Conservation (phyloP, 2,113 vertebrate species). For the Psettodes erumei region DNA sequence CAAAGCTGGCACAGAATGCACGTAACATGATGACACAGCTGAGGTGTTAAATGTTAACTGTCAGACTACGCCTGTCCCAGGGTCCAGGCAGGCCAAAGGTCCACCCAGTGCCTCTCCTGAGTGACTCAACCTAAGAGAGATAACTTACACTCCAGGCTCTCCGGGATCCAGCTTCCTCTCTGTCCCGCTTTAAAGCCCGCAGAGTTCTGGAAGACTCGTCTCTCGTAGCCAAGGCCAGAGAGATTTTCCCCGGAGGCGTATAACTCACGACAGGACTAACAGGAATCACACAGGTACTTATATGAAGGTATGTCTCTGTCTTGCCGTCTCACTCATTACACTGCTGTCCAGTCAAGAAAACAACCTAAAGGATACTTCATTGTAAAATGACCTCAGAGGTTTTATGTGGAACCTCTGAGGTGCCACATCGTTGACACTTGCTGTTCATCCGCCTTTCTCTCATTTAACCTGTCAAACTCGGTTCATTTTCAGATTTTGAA, state of each 20-base stretch:
- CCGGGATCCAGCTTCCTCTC: conserved; percentile 36
- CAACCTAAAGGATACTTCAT: background rate
- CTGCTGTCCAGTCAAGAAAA: background rate
- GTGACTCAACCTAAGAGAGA: conserved; percentile 57
- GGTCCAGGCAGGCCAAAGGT: conserved; percentile 74
- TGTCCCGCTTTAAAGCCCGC: conserved; percentile 11
- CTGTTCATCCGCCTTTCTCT: background rate
- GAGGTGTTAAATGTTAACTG: conserved; percentile 79
- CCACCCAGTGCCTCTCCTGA: conserved; percentile 20
- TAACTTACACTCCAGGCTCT: conserved; percentile 36
- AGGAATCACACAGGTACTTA: conserved; percentile 6
- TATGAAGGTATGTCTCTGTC: conserved; percentile 54
- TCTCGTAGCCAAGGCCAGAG: conserved; percentile 18
- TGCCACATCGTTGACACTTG: conserved; percentile 23
- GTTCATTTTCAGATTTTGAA: background rate
- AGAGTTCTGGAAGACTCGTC: conserved; percentile 30
- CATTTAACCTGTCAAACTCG: background rate
- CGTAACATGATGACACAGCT: conserved; percentile 64
- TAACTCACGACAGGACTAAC: background rate
- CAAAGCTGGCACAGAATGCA: background rate
- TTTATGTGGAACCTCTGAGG: background rate
- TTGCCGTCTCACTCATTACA: background rate
- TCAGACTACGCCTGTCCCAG: conserved; percentile 60
- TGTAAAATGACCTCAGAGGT: background rate
- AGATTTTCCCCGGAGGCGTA: conserved; percentile 20